These are phyloP conservation scores for Oegoconia quadripuncta DNA, from an alignment of 2,888 invertebrate species.

Conservation along the genomic window DNA sequence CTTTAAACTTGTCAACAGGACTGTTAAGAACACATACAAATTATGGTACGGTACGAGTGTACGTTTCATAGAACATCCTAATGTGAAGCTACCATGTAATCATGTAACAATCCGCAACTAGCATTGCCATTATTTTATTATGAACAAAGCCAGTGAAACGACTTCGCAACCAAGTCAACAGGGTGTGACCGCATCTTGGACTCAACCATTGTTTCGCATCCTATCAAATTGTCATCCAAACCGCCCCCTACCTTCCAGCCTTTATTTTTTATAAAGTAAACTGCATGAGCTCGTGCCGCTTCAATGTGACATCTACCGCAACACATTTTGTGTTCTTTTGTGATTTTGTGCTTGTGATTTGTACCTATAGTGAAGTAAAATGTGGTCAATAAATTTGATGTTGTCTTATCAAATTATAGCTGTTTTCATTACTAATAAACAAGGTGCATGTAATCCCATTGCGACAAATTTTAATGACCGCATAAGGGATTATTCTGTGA, in stretches of 20 bases:
- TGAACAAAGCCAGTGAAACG: slow-evolving; percentile 65
- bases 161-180: slow-evolving; percentile 65
- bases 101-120: slow-evolving; percentile 57
- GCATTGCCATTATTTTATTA: slow-evolving; percentile 60
- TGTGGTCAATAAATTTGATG: slow-evolving; percentile 7
- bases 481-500: slow-evolving; percentile 48
- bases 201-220: slow-evolving; percentile 57
- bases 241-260: slow-evolving; percentile 44
- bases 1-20: too few species aligned
- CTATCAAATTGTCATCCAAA: slow-evolving; percentile 66
- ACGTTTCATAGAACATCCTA: slow-evolving; percentile 2
- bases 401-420: neutral
- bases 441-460: slow-evolving; percentile 27
- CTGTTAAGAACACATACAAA: too few species aligned
- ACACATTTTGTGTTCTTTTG: slow-evolving; percentile 16
- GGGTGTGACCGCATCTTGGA: slow-evolving; percentile 62
- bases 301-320: slow-evolving; percentile 32
- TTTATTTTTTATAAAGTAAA: slow-evolving; percentile 60
- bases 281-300: slow-evolving; percentile 31
- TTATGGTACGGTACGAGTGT: too few species aligned
- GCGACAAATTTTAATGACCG: slow-evolving; percentile 50
- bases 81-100: slow-evolving; percentile 51
- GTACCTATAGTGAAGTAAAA: slow-evolving; percentile 1
- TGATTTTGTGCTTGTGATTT: slow-evolving; percentile 9
- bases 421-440: neutral